Conservation (phyloP, 2,797 vertebrate species). For the Ammospiza maritima region DNA sequence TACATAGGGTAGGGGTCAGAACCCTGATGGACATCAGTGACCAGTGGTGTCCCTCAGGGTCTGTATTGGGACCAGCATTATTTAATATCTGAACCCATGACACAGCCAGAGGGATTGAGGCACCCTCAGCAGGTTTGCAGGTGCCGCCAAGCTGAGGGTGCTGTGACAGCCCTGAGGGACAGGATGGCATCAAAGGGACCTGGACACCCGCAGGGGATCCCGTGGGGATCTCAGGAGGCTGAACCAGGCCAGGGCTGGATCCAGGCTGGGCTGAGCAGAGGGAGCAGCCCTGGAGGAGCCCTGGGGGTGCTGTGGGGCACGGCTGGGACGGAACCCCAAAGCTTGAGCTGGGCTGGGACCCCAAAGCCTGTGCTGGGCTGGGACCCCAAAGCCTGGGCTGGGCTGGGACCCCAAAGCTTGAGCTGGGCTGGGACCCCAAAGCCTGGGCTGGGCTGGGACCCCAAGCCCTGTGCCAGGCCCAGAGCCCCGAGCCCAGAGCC, state of each 20-base stretch:
- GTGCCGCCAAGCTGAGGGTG: neutral
- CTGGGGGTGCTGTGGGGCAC: neutral
- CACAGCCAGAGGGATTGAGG: too few relatives aligned
- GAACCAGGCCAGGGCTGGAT: neutral
- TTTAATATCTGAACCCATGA: neutral
- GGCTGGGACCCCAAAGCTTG: too few relatives aligned
- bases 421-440: too few relatives aligned
- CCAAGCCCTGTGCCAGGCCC: too few relatives aligned
- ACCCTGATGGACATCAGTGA: neutral
- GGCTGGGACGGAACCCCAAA: too few relatives aligned
- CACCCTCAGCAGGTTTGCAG: neutral
- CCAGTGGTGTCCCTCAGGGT: too few relatives aligned
- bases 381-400: too few relatives aligned
- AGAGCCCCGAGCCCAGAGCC: too few relatives aligned
- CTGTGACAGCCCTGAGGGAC: neutral
- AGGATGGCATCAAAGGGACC: neutral
- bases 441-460: too few relatives aligned
- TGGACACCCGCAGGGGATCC: neutral
- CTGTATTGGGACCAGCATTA: fast-evolving
- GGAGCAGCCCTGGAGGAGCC: neutral
- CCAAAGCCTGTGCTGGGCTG: too few relatives aligned
- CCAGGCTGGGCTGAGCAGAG: neutral
- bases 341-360: too few relatives aligned
- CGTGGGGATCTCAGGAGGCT: neutral
- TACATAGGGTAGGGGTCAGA: neutral